Evolutionary conservation across 2,113 vertebrate species (phyloP).

Genomic region (Leucoraja erinaceus): DNA sequence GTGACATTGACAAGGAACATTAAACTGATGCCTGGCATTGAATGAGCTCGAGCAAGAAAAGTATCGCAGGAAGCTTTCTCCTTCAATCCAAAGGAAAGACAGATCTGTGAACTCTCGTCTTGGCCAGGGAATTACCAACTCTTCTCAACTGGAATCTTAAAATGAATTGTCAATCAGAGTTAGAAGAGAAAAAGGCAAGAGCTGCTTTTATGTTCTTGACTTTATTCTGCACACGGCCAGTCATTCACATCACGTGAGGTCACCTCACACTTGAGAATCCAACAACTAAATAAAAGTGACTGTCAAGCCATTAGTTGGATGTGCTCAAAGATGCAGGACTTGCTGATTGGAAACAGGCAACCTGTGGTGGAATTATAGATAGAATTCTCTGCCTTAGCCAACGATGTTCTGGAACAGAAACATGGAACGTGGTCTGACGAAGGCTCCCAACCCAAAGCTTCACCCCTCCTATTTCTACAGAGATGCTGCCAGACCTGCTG

Average conservation of each 20-base stretch:
- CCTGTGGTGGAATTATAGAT: background rate
- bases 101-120: background rate
- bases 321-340: background rate
- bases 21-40: too few relatives aligned
- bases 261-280: background rate
- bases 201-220: background rate
- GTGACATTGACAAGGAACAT: background rate
- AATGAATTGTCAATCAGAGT: conserved; percentile 21
- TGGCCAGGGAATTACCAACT: background rate
- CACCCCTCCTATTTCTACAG: too few relatives aligned
- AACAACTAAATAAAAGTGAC: background rate
- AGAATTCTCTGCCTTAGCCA: too few relatives aligned
- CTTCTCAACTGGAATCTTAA: background rate
- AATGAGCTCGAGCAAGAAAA: too few relatives aligned
- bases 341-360: background rate
- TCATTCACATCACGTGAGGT: background rate
- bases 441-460: too few relatives aligned
- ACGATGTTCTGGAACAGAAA: too few relatives aligned
- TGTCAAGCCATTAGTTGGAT: background rate
- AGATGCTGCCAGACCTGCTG: too few relatives aligned
- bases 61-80: background rate
- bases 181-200: background rate
- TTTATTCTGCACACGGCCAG: background rate
- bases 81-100: background rate
- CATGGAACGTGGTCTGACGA: too few relatives aligned